Base-by-base conservation (phyloP, 2,797 vertebrate species). In the Darevskia nairensis region DNA sequence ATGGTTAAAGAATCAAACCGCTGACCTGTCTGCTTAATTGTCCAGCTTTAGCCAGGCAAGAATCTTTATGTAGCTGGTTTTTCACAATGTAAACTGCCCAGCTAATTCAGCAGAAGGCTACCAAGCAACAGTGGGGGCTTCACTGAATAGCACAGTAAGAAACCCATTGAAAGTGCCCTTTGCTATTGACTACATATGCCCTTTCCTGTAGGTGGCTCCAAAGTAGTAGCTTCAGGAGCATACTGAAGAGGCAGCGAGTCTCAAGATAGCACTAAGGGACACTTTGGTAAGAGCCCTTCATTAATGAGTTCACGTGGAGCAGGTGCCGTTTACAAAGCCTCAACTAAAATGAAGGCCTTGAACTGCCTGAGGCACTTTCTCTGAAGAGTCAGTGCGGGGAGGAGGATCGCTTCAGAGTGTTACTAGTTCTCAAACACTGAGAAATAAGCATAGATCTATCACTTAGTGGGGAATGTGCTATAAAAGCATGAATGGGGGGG, bases 181-280 rank as follows among this genome's bases (percentile, higher is more conserved):
- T 13, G 8, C 74, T 80, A 61, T 84, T 88, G 82, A 88, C 66
- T 79, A 61, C 66, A 72, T 17, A 39, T 79, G 46, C 82, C 75
- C 75, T 85, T 89, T 85, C 78, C 77, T 89, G 71, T 86, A 82
- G 84, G 79, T 86, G 69, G 41, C 76, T 86, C n/a, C 84, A 80
- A 76, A 89, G 32, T 61, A 82, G 61, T 76, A 21, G 64, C 74
- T 81, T 89, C 39, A 46, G 55, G 77, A 79, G 50, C 32, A 27
- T 44, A 75, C 39, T 80, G 82, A 85, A 85, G 77, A 80, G 29
- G 44, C 68, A 23, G 41, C 46, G 39, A 80, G 59, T 80, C 15
- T 89, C 72, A 81, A 27, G 72, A 76, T 21, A 69, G 29, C 79
- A 82, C 19, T 76, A 86, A 82, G 41, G 71, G 61, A 71, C 32